Percentiles rank a stretch among this genome's conserved stretches.
Conservation (phyloP, 2,797 vertebrate genomes). For the Crenuchus spilurus region DNA sequence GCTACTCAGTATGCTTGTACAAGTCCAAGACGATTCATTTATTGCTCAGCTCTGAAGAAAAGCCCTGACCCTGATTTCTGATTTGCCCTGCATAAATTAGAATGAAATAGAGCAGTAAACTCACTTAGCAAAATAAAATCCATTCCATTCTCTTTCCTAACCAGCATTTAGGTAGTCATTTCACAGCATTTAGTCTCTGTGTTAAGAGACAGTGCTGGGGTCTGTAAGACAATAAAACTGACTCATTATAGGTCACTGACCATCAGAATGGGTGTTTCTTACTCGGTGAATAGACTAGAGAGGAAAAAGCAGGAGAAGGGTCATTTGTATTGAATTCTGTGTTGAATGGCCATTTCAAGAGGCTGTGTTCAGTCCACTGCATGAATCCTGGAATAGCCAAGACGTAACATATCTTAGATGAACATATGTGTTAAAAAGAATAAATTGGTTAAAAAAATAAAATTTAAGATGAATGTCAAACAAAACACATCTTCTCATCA, state of each 20-base stretch:
- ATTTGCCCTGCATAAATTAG: slow-evolving; percentile 2
- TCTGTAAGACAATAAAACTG: not conserved
- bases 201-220: not conserved
- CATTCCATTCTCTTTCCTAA: too few species aligned
- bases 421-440: too few species aligned
- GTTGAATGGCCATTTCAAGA: not conserved
- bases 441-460: too few species aligned
- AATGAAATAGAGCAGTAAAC: slow-evolving; percentile 14
- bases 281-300: not conserved
- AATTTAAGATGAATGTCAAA: too few species aligned
- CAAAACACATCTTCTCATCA: too few species aligned
- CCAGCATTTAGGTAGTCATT: too few species aligned
- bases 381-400: too few species aligned
- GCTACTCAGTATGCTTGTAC: not conserved
- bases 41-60: not conserved
- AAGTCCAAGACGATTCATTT: not conserved
- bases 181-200: not conserved
- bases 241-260: not conserved
- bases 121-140: not conserved
- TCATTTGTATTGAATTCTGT: not conserved
- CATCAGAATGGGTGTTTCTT: not conserved
- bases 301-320: not conserved
- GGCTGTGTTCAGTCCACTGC: too few species aligned
- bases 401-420: too few species aligned
- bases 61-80: not conserved